These are phyloP conservation scores for Polyommatus iphigenia DNA, from an alignment of 2,888 invertebrate species.

Conservation along the genomic window DNA sequence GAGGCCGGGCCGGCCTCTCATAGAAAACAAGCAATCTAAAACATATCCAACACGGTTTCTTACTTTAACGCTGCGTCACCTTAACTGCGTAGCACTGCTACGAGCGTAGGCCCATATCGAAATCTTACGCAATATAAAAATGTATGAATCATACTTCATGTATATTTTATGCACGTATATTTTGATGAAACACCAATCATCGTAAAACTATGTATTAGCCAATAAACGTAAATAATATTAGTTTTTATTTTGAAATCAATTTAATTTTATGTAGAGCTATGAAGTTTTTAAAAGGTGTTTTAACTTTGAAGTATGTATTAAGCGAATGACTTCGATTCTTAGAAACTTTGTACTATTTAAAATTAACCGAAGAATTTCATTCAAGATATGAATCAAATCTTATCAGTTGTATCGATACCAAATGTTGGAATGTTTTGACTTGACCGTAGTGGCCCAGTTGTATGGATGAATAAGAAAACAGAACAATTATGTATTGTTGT, in stretches of 20 bases:
- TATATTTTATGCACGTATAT: neutral
- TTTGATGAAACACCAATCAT: neutral
- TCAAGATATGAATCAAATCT: slow-evolving; percentile 1
- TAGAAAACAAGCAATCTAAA: no score
- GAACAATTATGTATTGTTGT: slow-evolving; percentile 28
- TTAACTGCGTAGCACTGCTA: neutral
- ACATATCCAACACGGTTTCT: no score
- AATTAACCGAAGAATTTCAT: neutral
- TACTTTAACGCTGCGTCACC: no score
- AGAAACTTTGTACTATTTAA: neutral
- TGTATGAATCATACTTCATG: neutral
- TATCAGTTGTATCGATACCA: neutral
- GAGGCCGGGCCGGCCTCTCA: no score
- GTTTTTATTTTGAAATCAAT: neutral
- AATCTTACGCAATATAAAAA: neutral
- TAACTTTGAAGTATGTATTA: neutral
- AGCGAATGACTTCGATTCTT: neutral
- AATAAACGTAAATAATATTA: neutral
- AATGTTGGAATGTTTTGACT: neutral
- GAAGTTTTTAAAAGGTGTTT: neutral
- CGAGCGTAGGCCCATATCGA: neutral
- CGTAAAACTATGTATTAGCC: neutral
- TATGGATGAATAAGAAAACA: slow-evolving; percentile 16
- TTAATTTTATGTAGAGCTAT: neutral
- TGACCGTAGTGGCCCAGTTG: neutral